These are phyloP conservation scores for Copidosoma aretas DNA, from an alignment of 2,888 invertebrate genomes.

Conservation along the genomic window DNA sequence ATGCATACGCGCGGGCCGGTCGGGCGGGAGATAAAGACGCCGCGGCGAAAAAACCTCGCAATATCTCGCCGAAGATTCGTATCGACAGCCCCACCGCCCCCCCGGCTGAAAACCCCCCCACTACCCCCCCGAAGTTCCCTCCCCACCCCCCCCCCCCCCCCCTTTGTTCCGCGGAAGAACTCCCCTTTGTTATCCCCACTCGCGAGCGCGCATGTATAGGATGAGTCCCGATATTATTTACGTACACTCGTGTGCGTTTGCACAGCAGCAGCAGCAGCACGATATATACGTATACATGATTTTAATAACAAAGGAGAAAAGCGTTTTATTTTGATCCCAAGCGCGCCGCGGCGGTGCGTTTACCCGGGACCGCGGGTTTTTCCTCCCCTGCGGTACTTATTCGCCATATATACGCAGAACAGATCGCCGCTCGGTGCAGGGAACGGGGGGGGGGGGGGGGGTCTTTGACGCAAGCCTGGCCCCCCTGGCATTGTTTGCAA, in stretches of 20 bases:
- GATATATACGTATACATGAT: conserved; percentile 18
- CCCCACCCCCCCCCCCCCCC: conserved; percentile 39
- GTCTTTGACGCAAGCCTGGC: conserved; percentile 27
- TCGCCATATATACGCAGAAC: no score
- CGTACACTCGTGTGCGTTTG: neutral
- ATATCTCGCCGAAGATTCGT: conserved; percentile 42
- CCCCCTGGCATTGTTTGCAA: conserved; percentile 32
- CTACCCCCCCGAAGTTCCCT: conserved; percentile 41
- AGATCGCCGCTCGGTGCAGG: conserved; percentile 20
- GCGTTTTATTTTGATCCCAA: conserved; percentile 23
- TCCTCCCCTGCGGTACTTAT: neutral
- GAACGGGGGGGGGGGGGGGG: neutral
- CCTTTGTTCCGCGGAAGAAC: conserved; percentile 35
- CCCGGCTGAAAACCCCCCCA: conserved; percentile 32
- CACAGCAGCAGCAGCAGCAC: neutral
- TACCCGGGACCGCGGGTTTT: neutral
- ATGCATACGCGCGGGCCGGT: neutral
- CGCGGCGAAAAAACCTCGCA: conserved; percentile 32
- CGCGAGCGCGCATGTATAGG: no score
- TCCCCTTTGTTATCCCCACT: conserved; percentile 35
- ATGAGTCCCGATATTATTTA: no score
- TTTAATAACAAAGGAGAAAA: conserved; percentile 34
- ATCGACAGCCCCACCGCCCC: conserved; percentile 39
- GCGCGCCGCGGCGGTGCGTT: no score
- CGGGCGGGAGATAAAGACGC: neutral